phyloP scores from a whole-genome alignment of 2,797 vertebrate species.

The Melanitta fusca region DNA sequence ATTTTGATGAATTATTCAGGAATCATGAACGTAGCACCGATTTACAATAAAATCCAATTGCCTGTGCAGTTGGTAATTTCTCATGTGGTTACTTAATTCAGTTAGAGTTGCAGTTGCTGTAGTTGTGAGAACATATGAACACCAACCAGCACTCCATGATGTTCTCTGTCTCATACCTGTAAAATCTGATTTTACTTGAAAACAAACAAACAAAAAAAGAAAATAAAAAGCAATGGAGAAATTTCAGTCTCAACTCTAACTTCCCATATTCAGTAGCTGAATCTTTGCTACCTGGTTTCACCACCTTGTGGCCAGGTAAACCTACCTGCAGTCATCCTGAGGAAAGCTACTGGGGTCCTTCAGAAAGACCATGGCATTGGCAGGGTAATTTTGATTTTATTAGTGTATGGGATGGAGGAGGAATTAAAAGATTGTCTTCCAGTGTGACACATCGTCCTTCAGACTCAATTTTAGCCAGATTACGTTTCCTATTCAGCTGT shows the following conservation, averaged over 20 bases:
- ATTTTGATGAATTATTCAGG: neutral
- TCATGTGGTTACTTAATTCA: neutral
- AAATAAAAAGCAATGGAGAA: neutral
- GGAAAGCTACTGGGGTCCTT: neutral
- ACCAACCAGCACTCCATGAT: neutral
- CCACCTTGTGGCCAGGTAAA: neutral
- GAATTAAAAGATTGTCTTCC: neutral
- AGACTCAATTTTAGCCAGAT: neutral
- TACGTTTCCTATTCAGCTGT: neutral
- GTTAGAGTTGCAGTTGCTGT: neutral
- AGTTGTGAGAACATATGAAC: neutral
- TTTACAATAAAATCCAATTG: neutral
- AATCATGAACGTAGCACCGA: neutral
- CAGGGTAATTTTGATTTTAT: neutral
- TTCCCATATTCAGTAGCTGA: neutral
- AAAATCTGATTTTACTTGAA: neutral
- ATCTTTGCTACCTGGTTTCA: neutral
- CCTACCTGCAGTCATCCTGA: neutral
- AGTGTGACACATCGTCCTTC: neutral
- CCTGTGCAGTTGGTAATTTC: neutral
- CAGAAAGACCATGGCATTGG: accelerated
- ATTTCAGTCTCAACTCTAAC: neutral
- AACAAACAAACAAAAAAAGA: neutral
- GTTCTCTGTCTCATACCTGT: neutral
- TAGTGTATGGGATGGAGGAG: neutral